A percentile compares a stretch with the other conserved stretches of the same genome.
Evolutionary conservation across 2,888 invertebrate species (phyloP).

Genomic region (Temnothorax unifasciatus): DNA sequence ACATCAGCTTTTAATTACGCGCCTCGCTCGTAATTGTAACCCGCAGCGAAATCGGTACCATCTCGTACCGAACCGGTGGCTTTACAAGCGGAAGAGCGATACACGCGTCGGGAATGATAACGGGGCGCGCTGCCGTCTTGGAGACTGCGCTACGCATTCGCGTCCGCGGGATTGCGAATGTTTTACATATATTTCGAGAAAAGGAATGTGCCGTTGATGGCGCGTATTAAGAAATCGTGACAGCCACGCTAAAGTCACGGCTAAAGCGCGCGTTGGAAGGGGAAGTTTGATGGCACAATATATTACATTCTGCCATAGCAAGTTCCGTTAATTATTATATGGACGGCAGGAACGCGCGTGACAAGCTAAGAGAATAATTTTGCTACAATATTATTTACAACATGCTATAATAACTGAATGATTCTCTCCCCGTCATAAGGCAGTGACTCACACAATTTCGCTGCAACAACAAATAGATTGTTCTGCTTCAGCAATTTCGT

Average conservation of each 20-base stretch:
- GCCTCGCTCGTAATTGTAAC: conserved; percentile 74
- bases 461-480: neutral
- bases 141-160: conserved; percentile 7
- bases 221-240: conserved; percentile 28
- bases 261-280: too few relatives aligned
- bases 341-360: too few relatives aligned
- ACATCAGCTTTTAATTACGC: conserved; percentile 76
- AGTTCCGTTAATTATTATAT: neutral
- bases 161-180: neutral
- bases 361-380: neutral
- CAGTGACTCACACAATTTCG: neutral
- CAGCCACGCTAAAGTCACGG: neutral
- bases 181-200: neutral
- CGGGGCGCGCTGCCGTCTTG: conserved; percentile 41
- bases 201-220: conserved; percentile 31
- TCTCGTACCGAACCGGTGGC: conserved; percentile 45
- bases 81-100: conserved; percentile 61
- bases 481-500: neutral
- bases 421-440: neutral
- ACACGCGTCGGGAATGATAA: conserved; percentile 64
- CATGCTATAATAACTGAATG: neutral
- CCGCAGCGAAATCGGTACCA: conserved; percentile 73
- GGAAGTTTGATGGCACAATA: too few relatives aligned
- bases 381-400: neutral
- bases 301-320: neutral